phyloP scores from a whole-genome alignment of 1,140 invertebrate genomes.

The Asobara japonica region DNA sequence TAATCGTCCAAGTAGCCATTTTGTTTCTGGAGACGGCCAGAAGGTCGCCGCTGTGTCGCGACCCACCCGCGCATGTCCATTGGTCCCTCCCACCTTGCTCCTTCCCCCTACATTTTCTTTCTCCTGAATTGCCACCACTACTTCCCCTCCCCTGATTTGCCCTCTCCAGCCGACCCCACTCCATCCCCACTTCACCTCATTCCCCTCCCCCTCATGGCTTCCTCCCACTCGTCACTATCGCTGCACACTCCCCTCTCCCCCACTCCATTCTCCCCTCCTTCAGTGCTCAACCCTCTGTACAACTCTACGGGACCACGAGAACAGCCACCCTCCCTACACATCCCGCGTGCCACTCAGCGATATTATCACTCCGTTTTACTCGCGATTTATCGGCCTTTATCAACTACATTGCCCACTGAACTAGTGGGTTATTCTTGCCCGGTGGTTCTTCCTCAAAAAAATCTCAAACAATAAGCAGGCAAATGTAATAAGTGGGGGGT shows the following conservation, averaged over 20 bases:
- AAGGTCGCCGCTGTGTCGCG: conserved; percentile 66
- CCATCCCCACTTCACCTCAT: background rate
- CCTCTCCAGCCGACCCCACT: background rate
- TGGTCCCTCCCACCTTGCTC: conserved; percentile 59
- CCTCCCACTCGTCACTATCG: background rate
- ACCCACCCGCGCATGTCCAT: conserved; percentile 67
- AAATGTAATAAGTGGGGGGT: too few relatives aligned
- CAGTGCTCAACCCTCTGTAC: background rate
- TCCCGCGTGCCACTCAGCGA: conserved; percentile 41
- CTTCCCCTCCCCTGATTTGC: background rate
- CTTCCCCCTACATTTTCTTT: conserved; percentile 40
- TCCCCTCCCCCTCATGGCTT: background rate
- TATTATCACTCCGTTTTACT: conserved; percentile 65
- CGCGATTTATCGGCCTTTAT: conserved; percentile 65
- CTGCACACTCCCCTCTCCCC: background rate
- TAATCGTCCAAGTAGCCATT: conserved; percentile 59
- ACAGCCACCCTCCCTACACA: conserved; percentile 11
- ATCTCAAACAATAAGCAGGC: background rate
- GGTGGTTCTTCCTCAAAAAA: background rate
- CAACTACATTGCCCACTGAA: conserved; percentile 58
- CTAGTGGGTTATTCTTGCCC: conserved; percentile 40
- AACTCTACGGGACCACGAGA: conserved; percentile 16
- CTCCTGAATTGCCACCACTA: conserved; percentile 15
- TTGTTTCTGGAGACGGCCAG: conserved; percentile 67
- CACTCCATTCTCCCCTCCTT: background rate